Percentiles rank a stretch among this genome's conserved stretches.
phyloP scores from a whole-genome alignment of 2,797 vertebrate genomes.

The Pseudotriccus pelzelni region DNA sequence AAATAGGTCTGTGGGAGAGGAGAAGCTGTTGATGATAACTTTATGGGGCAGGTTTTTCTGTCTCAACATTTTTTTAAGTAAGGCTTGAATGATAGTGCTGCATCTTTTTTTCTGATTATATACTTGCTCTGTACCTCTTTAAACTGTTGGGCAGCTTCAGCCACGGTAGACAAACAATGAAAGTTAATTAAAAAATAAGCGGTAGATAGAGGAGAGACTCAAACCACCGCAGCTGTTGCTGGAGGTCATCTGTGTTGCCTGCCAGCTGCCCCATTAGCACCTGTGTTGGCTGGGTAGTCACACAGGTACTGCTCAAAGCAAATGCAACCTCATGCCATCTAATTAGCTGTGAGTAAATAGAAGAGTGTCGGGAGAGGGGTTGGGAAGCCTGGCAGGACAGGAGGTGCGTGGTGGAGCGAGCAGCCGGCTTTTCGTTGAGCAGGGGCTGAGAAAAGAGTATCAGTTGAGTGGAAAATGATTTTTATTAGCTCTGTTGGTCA shows the following conservation, averaged over 20 bases:
- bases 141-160: not conserved
- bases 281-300: not conserved
- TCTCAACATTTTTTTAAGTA: rapidly evolving
- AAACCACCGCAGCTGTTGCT: not conserved
- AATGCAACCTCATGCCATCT: not conserved
- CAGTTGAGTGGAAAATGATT: not conserved
- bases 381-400: not conserved
- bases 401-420: not conserved
- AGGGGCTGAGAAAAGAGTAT: not conserved
- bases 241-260: not conserved
- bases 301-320: not conserved
- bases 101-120: rapidly evolving
- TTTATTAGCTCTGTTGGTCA: not conserved
- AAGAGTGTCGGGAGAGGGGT: not conserved
- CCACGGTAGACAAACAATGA: not conserved
- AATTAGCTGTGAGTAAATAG: not conserved
- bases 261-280: rapidly evolving
- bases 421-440: not conserved
- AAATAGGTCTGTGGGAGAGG: not conserved
- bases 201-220: not conserved
- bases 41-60: not conserved
- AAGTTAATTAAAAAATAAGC: not conserved
- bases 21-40: not conserved
- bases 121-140: not conserved
- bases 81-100: not conserved